Evolutionary conservation across 2,797 vertebrate genomes (phyloP).

Genomic region (Hoplostethus mediterraneus): DNA sequence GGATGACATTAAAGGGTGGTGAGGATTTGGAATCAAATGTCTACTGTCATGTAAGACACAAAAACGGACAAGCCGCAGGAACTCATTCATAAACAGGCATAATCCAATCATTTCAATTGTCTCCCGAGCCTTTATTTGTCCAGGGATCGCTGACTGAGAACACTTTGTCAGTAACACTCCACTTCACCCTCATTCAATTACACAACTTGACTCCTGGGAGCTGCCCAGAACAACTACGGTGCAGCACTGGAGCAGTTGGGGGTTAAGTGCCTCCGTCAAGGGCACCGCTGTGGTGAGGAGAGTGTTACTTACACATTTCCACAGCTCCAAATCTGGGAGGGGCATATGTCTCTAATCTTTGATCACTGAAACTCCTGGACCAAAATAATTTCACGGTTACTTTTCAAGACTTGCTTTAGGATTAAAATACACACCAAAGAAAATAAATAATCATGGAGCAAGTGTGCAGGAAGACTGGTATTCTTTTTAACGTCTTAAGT

Average conservation of each 20-base stretch:
- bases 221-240: conserved; percentile 40
- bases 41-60: no score
- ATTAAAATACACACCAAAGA: conserved; percentile 12
- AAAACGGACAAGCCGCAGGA: no score
- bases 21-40: no score
- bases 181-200: conserved; percentile 53
- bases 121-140: conserved; percentile 21
- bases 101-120: neutral
- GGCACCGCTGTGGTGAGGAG: conserved; percentile 44
- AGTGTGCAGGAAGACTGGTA: neutral
- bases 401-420: conserved; percentile 19
- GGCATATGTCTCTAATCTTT: neutral
- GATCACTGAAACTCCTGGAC: neutral
- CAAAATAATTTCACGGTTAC: conserved; percentile 23
- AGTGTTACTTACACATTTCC: conserved; percentile 25
- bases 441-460: neutral
- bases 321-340: neutral
- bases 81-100: no score
- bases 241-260: conserved; percentile 53
- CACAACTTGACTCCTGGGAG: conserved; percentile 60
- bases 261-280: conserved; percentile 68
- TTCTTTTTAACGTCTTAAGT: conserved; percentile 24
- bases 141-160: conserved; percentile 26
- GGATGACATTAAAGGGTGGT: no score
- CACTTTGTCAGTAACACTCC: conserved; percentile 11